Evolutionary conservation across 2,797 vertebrate species (phyloP).

Genomic region (Austrolebias charrua): DNA sequence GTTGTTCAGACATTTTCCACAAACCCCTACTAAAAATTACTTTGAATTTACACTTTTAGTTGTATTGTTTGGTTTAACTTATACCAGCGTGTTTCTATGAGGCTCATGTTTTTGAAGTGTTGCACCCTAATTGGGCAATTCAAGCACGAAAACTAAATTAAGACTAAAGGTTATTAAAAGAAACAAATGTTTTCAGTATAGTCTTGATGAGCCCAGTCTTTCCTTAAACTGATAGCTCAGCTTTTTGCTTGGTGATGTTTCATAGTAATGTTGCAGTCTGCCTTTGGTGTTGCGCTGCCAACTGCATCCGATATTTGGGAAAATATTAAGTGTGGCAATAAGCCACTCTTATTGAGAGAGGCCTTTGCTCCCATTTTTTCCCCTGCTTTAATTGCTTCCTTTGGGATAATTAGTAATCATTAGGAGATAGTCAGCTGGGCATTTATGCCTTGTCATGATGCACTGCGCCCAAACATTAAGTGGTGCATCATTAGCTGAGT

Average conservation of each 20-base stretch:
- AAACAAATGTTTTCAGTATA: conserved; percentile 34
- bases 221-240: conserved; percentile 49
- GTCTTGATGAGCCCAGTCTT: conserved; percentile 31
- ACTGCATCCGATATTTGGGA: conserved; percentile 63
- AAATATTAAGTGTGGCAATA: conserved; percentile 73
- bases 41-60: no score
- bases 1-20: no score
- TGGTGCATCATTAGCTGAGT: conserved; percentile 64
- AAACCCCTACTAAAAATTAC: no score
- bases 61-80: no score
- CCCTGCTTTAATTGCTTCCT: conserved; percentile 67
- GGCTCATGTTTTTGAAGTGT: conserved; percentile 31
- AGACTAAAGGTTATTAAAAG: conserved; percentile 42
- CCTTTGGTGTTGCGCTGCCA: conserved; percentile 59
- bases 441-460: conserved; percentile 60
- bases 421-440: conserved; percentile 68
- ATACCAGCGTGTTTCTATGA: conserved; percentile 14
- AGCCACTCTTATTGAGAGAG: conserved; percentile 59
- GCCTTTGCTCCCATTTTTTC: conserved; percentile 45
- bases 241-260: conserved; percentile 39
- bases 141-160: conserved; percentile 49
- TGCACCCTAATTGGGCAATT: conserved; percentile 53
- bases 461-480: conserved; percentile 56
- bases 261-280: conserved; percentile 48
- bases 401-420: conserved; percentile 75